Conservation (phyloP, 2,797 vertebrate genomes). For the Phrynocephalus forsythii region DNA sequence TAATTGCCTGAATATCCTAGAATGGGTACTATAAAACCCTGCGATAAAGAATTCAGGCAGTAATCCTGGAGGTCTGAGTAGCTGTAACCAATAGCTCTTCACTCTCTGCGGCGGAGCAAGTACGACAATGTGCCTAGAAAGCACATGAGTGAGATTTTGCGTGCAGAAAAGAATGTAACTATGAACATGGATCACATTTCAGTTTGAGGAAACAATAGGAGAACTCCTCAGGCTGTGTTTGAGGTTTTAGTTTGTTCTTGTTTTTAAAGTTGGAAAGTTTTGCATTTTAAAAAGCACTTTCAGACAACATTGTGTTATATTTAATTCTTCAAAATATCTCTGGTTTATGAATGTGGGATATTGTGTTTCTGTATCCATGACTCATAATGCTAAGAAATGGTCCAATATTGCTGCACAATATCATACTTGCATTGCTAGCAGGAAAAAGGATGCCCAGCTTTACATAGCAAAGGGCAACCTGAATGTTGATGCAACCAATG, state of each 20-base stretch:
- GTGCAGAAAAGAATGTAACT: neutral
- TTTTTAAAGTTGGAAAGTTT: neutral
- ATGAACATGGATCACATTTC: neutral
- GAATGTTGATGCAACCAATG: no score
- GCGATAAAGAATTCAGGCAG: neutral
- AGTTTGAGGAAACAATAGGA: neutral
- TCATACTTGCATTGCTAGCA: no score
- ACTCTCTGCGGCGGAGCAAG: no score
- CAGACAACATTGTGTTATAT: neutral
- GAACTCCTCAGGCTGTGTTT: neutral
- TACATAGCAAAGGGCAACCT: no score
- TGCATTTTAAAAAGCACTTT: neutral
- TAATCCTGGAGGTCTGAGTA: neutral
- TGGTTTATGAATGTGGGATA: no score
- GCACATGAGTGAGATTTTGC: neutral
- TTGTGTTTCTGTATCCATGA: no score
- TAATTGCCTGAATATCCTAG: neutral
- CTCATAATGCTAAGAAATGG: no score
- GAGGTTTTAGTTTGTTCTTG: neutral
- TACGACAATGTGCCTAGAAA: no score
- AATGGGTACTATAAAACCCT: neutral
- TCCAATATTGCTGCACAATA: no score
- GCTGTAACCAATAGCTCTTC: neutral
- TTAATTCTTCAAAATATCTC: no score
- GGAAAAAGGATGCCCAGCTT: no score